phyloP scores from a whole-genome alignment of 2,888 invertebrate genomes.

The Embidobia sp. region DNA sequence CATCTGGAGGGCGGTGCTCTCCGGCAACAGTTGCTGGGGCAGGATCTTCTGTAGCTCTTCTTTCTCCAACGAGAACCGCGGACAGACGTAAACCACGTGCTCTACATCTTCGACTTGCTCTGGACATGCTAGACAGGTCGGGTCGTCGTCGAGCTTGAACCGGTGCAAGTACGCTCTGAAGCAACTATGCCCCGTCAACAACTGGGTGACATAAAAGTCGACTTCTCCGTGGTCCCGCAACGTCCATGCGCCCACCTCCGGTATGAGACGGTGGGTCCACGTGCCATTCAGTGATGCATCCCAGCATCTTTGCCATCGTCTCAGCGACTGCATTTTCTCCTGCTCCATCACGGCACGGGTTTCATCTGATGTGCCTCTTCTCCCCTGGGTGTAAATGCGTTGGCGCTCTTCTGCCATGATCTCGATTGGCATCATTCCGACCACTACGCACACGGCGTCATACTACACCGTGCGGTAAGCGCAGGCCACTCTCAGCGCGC shows the following conservation, averaged over 20 bases:
- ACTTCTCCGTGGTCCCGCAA: slow-evolving; percentile 17
- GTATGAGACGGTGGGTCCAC: slow-evolving; percentile 13
- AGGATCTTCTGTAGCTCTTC: background rate
- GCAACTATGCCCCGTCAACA: slow-evolving; percentile 36
- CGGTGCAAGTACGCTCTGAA: slow-evolving; percentile 27
- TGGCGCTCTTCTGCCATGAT: slow-evolving; percentile 15
- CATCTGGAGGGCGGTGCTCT: background rate
- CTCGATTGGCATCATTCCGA: slow-evolving; percentile 34
- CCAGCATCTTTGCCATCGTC: background rate
- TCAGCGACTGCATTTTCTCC: background rate
- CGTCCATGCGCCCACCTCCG: slow-evolving; percentile 17
- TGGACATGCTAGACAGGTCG: slow-evolving; percentile 42
- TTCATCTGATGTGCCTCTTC: background rate
- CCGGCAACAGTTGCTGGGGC: background rate
- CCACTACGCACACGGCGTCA: slow-evolving; percentile 30
- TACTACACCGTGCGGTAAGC: slow-evolving; percentile 28
- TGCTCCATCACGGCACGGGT: background rate
- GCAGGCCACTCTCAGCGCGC: slow-evolving; percentile 8
- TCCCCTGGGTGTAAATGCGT: background rate
- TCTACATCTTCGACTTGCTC: slow-evolving; percentile 35
- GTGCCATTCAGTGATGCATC: background rate
- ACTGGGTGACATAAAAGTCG: slow-evolving; percentile 46
- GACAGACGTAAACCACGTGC: slow-evolving; percentile 56
- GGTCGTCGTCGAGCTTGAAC: slow-evolving; percentile 29
- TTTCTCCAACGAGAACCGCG: slow-evolving; percentile 36